A percentile compares a stretch with the other conserved stretches of the same genome.
Evolutionary conservation across 2,888 invertebrate species (phyloP).

Genomic region (Amphipoea lucens): DNA sequence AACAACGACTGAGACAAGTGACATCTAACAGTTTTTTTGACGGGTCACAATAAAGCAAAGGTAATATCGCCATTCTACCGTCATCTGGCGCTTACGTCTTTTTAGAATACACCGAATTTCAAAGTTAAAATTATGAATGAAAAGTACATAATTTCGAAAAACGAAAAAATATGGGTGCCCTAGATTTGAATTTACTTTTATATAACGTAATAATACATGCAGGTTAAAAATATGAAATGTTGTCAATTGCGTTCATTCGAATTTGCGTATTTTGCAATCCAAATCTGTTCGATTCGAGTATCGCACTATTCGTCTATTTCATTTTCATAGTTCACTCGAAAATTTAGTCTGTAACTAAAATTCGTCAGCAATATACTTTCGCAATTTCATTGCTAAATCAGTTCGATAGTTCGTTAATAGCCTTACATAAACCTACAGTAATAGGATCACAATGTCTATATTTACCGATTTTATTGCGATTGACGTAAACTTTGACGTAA

Average conservation of each 20-base stretch:
- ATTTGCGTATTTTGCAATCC: background rate
- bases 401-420: constrained; percentile 55
- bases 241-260: background rate
- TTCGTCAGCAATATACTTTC: constrained; percentile 35
- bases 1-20: too few relatives aligned
- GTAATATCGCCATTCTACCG: too few relatives aligned
- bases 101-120: too few relatives aligned
- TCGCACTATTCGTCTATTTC: background rate
- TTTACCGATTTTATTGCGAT: constrained; percentile 61
- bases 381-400: constrained; percentile 21
- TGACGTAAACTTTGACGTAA: constrained; percentile 64
- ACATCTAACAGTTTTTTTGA: too few relatives aligned
- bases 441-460: constrained; percentile 62
- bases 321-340: background rate
- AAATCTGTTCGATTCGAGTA: background rate
- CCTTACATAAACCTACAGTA: constrained; percentile 52
- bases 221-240: too few relatives aligned
- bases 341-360: background rate
- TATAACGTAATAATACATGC: too few relatives aligned
- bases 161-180: too few relatives aligned
- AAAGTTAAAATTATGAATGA: too few relatives aligned
- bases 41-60: too few relatives aligned
- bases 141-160: too few relatives aligned
- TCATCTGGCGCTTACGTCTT: too few relatives aligned
- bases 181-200: too few relatives aligned